Evolutionary conservation across 1,140 invertebrate genomes (phyloP).

Genomic region (Leptinotarsa undecemlineata): DNA sequence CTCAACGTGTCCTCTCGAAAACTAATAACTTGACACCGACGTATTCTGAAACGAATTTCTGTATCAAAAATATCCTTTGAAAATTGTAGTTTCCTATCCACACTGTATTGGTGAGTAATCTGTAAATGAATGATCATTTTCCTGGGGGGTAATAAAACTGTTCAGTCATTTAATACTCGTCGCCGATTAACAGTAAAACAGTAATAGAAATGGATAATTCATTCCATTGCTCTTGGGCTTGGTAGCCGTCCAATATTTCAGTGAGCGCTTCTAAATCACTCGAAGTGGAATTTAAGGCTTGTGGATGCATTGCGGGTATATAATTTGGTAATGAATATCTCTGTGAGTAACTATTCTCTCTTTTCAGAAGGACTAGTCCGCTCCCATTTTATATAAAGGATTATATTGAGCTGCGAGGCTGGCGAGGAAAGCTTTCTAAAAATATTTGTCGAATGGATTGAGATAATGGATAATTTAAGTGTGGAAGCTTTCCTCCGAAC

Average conservation of each 20-base stretch:
- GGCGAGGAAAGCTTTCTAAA: slow-evolving; percentile 2
- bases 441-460: slow-evolving; percentile 6
- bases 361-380: background rate
- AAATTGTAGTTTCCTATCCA: too few relatives aligned
- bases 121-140: too few relatives aligned
- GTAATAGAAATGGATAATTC: background rate
- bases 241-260: slow-evolving; percentile 20
- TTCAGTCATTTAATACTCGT: too few relatives aligned
- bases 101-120: too few relatives aligned
- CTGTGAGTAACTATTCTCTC: slow-evolving; percentile 6
- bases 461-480: slow-evolving; percentile 6
- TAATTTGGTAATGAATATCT: slow-evolving; percentile 23
- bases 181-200: too few relatives aligned
- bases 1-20: too few relatives aligned
- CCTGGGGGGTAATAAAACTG: too few relatives aligned
- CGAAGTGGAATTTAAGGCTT: slow-evolving; percentile 5
- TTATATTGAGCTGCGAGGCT: background rate
- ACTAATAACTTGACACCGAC: too few relatives aligned
- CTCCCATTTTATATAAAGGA: slow-evolving; percentile 3
- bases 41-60: too few relatives aligned
- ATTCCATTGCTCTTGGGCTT: background rate
- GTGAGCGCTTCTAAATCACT: slow-evolving; percentile 17
- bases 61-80: slow-evolving; percentile 51
- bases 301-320: slow-evolving; percentile 17
- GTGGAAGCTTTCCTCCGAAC: background rate